These are phyloP conservation scores for Megathymus violae DNA, from an alignment of 1,140 invertebrate species.

Conservation along the genomic window DNA sequence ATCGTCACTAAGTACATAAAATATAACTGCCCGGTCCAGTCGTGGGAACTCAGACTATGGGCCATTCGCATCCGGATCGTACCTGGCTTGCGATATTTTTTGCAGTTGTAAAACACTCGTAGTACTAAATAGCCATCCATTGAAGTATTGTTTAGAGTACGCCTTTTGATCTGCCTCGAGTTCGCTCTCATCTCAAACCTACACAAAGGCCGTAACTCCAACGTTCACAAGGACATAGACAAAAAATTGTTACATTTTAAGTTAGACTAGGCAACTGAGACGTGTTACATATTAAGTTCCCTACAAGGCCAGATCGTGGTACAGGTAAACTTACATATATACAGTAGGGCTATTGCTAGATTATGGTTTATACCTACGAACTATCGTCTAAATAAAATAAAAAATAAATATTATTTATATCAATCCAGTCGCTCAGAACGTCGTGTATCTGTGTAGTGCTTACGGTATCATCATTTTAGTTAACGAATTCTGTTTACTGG, in stretches of 20 bases:
- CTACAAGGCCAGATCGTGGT: no score
- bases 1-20: constrained; percentile 72
- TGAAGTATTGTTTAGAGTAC: constrained; percentile 56
- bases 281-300: no score
- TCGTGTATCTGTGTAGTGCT: no score
- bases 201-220: background rate
- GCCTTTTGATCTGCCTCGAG: constrained; percentile 47
- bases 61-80: constrained; percentile 75
- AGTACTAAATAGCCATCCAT: constrained; percentile 61
- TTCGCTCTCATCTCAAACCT: background rate
- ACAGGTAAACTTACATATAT: no score
- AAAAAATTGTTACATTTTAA: background rate
- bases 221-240: background rate
- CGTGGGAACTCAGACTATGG: constrained; percentile 63
- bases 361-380: no score
- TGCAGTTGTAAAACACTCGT: constrained; percentile 73
- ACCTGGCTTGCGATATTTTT: constrained; percentile 67
- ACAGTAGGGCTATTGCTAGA: no score
- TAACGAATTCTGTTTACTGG: no score
- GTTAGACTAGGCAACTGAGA: no score
- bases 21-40: constrained; percentile 61
- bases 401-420: no score
- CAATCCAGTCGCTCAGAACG: no score
- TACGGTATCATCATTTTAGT: no score
- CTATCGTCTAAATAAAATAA: no score